phyloP scores from a whole-genome alignment of 1,140 invertebrate genomes.

The Hydropsyche tenuis region DNA sequence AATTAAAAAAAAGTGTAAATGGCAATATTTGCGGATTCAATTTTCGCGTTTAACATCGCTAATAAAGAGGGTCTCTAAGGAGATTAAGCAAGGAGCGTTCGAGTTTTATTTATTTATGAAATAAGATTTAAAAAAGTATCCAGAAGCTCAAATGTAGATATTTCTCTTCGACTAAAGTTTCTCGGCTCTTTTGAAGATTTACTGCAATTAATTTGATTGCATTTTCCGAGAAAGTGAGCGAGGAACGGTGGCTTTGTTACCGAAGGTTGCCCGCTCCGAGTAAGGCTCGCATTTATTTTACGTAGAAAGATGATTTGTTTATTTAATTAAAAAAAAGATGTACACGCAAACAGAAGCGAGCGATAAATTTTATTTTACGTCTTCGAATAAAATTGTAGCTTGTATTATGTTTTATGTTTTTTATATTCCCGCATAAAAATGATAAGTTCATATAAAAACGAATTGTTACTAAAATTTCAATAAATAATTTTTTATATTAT shows the following conservation, averaged over 20 bases:
- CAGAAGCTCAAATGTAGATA: no score
- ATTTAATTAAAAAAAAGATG: neutral
- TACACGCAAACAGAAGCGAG: neutral
- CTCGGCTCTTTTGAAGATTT: conserved; percentile 20
- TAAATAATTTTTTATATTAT: no score
- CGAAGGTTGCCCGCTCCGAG: no score
- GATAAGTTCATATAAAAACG: no score
- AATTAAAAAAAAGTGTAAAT: neutral
- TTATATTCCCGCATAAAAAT: no score
- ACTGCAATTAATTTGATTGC: conserved; percentile 32
- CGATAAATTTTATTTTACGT: neutral
- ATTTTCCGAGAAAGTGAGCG: conserved; percentile 9
- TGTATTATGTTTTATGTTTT: no score
- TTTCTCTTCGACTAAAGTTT: conserved; percentile 2
- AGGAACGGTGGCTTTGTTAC: neutral
- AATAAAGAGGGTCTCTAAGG: no score
- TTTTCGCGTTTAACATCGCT: no score
- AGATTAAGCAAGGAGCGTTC: neutral
- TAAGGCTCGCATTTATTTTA: neutral
- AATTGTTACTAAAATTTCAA: no score
- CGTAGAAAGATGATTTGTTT: conserved; percentile 3
- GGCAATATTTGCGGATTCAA: no score
- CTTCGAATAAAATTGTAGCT: neutral
- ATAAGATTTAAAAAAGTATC: no score
- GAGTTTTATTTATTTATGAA: no score